Base-by-base conservation (phyloP, 2,888 invertebrate genomes). In the Patella caerulea region DNA sequence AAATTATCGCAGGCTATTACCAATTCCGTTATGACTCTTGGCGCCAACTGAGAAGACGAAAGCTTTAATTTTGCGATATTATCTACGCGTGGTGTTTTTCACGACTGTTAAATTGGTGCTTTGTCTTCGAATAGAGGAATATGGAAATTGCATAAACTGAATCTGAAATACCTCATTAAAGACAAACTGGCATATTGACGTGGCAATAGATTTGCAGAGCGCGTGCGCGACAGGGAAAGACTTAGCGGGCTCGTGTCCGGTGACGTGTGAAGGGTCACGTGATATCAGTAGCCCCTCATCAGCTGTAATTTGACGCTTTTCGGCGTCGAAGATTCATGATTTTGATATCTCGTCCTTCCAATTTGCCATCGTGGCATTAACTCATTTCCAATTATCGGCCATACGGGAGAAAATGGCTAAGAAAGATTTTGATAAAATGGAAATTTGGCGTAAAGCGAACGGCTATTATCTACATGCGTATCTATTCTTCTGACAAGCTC, bases 81-180 rank as follows among this genome's bases (percentile, higher is more conserved):
- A 79, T 78, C 79, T 55, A 71, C 70, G 75, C 75, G 73, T 79
- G 79, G 77, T 79, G 77, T 79, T 79, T 78, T 79, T 79, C 79
- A 79, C 79, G 75, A 77, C 79, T 73, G 72, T 75, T 75, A 70
- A 70, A 77, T 65, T 65, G 65, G 19, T 65, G 65, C 65, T 24
- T 65, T 65, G 65, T 65, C 65, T 65, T 15, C 19, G 24, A 24
- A 65, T 65, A 24, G 24, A 65, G 65, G 65, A 65, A 65, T 65
- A 65, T 65, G 65, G 65, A 65, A 65, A 65, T 65, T 65, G 65
- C 65, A 65, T 65, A 65, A 65, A 65, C 65, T 65, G 65, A 65
- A 65, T 65, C 19, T 65, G 65, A 65, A 65, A 65, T 65, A 65
- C 65, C 65, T 7, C 19, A 65, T 65, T 65, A 65, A 19, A 24